Conservation (phyloP, 2,797 vertebrate genomes). For the Adelosebastes latens region DNA sequence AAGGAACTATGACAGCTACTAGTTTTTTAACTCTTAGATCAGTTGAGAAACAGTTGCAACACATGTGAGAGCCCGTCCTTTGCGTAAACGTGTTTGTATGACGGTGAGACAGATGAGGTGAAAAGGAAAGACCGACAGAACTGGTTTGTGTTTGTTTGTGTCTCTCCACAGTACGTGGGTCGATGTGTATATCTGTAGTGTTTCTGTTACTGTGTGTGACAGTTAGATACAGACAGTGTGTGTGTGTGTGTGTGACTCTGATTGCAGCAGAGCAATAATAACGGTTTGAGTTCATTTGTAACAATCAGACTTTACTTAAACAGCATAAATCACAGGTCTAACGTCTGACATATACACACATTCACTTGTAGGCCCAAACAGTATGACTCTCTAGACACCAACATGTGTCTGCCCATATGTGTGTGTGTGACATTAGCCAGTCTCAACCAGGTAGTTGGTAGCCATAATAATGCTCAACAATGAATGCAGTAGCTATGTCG, state of each 20-base stretch:
- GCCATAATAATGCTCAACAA: slow-evolving; percentile 69
- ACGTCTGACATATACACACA: slow-evolving; percentile 38
- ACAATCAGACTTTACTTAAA: slow-evolving; percentile 81
- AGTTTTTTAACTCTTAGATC: neutral
- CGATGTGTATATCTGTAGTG: slow-evolving; percentile 32
- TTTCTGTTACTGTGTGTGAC: slow-evolving; percentile 34
- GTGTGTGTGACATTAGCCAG: slow-evolving; percentile 63
- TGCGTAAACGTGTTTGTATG: slow-evolving; percentile 17
- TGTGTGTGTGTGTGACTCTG: slow-evolving; percentile 34
- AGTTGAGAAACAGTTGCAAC: slow-evolving; percentile 8
- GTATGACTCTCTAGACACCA: slow-evolving; percentile 35
- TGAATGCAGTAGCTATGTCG: slow-evolving; percentile 43
- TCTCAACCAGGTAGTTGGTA: slow-evolving; percentile 44
- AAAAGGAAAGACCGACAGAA: slow-evolving; percentile 23
- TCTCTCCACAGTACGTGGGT: neutral
- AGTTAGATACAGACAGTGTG: slow-evolving; percentile 25
- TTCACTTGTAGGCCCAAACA: slow-evolving; percentile 1
- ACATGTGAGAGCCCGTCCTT: neutral
- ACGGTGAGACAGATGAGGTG: slow-evolving; percentile 41
- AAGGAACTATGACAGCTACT: neutral
- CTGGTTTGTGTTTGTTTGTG: slow-evolving; percentile 53
- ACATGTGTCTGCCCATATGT: slow-evolving; percentile 19
- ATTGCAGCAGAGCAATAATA: slow-evolving; percentile 66
- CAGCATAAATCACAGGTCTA: slow-evolving; percentile 77
- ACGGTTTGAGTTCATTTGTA: slow-evolving; percentile 79